Conservation (phyloP, 2,888 invertebrate genomes). For the Drosophila subquinaria region DNA sequence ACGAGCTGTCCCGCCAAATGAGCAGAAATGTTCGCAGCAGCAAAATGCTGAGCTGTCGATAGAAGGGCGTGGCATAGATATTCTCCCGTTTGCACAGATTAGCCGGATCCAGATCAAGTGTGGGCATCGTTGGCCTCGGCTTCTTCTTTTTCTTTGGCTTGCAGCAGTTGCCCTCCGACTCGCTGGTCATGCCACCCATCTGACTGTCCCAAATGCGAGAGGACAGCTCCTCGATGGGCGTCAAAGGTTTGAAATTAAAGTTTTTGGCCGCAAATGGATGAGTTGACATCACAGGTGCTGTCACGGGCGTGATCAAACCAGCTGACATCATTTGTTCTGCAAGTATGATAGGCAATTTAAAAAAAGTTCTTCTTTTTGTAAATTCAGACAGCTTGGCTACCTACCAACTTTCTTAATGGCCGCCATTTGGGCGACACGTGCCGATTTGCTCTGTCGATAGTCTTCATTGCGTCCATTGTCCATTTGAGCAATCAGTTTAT, state of each 20-base stretch:
- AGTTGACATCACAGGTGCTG: slow-evolving; percentile 84
- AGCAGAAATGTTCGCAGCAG: slow-evolving; percentile 88
- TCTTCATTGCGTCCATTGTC: slow-evolving; percentile 88
- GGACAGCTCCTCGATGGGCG: slow-evolving; percentile 77
- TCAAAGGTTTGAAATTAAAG: slow-evolving; percentile 58
- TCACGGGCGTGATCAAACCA: slow-evolving; percentile 75
- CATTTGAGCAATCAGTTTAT: slow-evolving; percentile 87
- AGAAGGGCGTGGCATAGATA: slow-evolving; percentile 87
- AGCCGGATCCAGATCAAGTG: slow-evolving; percentile 71
- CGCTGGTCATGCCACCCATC: slow-evolving; percentile 42
- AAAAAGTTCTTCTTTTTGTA: not conserved
- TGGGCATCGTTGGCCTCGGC: slow-evolving; percentile 52
- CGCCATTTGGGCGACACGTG: slow-evolving; percentile 83
- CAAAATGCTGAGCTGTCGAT: slow-evolving; percentile 87
- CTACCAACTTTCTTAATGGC: slow-evolving; percentile 85
- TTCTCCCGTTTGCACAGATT: slow-evolving; percentile 83
- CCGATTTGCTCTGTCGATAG: slow-evolving; percentile 86
- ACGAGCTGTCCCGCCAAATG: slow-evolving; percentile 90
- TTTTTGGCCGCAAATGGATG: slow-evolving; percentile 82
- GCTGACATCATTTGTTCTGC: slow-evolving; percentile 86
- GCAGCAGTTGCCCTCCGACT: slow-evolving; percentile 52
- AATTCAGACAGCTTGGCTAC: not conserved
- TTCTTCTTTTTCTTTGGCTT: slow-evolving; percentile 74
- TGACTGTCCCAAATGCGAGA: slow-evolving; percentile 74
- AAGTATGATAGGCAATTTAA: not conserved